These are phyloP conservation scores for Atrina japonica DNA, from an alignment of 2,888 invertebrate genomes.

Conservation along the genomic window DNA sequence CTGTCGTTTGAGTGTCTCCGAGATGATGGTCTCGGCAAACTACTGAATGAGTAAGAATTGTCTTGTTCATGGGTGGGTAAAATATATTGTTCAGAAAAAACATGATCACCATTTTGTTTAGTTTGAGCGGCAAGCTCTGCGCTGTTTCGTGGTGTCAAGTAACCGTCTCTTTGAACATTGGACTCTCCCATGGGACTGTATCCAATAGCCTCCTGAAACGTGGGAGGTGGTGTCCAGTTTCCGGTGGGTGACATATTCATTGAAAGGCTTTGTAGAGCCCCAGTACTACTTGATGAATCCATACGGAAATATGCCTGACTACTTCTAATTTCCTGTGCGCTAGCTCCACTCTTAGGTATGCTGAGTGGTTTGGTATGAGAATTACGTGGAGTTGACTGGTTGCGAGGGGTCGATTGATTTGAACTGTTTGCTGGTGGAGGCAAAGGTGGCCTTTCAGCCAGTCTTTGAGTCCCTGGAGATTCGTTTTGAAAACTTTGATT, in stretches of 20 bases:
- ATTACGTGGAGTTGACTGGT: constrained; percentile 31
- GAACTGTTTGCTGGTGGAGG: constrained; percentile 46
- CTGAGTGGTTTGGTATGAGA: constrained; percentile 31
- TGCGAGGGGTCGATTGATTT: constrained; percentile 12
- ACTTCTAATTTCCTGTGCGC: constrained; percentile 12
- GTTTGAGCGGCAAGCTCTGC: constrained; percentile 27
- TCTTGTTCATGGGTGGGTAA: constrained; percentile 32
- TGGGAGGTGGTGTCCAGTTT: constrained; percentile 54
- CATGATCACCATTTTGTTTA: background rate
- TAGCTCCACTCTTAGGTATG: constrained; percentile 35
- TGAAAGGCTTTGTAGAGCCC: constrained; percentile 32
- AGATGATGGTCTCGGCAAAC: constrained; percentile 26
- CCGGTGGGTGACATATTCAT: constrained; percentile 45
- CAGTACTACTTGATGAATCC: constrained; percentile 41
- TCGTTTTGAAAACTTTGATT: constrained; percentile 25
- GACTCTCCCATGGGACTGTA: constrained; percentile 29
- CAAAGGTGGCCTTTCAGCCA: constrained; percentile 59
- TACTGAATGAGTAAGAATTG: constrained; percentile 26
- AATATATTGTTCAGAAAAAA: constrained; percentile 31
- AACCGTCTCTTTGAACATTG: constrained; percentile 24
- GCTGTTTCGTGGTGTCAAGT: constrained; percentile 37
- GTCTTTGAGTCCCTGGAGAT: constrained; percentile 42
- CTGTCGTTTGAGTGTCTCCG: constrained; percentile 14
- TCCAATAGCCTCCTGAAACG: constrained; percentile 48
- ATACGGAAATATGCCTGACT: constrained; percentile 52